A percentile compares a stretch with the other conserved stretches of the same genome.
Evolutionary conservation across 2,113 vertebrate genomes (phyloP).

Genomic region (Xiphias gladius): DNA sequence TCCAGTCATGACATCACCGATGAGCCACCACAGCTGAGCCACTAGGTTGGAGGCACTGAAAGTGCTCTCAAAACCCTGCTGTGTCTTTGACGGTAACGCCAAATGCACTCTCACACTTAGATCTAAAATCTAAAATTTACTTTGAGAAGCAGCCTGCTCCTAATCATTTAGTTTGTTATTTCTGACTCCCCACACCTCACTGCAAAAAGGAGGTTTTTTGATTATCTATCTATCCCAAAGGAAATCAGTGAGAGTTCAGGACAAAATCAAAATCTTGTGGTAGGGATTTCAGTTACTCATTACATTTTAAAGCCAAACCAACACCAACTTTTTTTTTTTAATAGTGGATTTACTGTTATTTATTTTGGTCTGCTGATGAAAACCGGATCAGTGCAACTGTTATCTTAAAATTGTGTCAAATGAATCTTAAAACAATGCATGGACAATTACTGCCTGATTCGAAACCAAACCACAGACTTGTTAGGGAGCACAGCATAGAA

Average conservation of each 20-base stretch:
- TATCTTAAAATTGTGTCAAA: not conserved
- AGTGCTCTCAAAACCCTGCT: conserved; percentile 5
- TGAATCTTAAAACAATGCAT: not conserved
- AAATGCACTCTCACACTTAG: not conserved
- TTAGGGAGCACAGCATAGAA: not conserved
- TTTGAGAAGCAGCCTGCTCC: too few species aligned
- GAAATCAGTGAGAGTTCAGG: not conserved
- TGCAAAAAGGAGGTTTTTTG: not conserved
- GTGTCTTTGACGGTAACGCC: not conserved
- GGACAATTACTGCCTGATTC: not conserved
- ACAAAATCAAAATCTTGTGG: not conserved
- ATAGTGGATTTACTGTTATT: not conserved
- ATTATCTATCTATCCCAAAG: not conserved
- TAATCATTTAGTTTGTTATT: not conserved
- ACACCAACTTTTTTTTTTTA: not conserved
- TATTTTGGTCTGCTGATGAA: not conserved
- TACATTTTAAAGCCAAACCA: not conserved
- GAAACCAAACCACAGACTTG: not conserved
- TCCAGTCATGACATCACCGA: conserved; percentile 57
- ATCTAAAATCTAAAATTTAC: not conserved
- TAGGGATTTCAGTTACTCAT: not conserved
- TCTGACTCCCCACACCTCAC: not conserved
- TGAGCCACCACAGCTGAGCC: conserved; percentile 38
- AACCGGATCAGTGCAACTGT: too few species aligned
- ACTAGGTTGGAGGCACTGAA: conserved; percentile 12